These are phyloP conservation scores for Polypterus senegalus DNA, from an alignment of 2,113 vertebrate species.

Conservation along the genomic window DNA sequence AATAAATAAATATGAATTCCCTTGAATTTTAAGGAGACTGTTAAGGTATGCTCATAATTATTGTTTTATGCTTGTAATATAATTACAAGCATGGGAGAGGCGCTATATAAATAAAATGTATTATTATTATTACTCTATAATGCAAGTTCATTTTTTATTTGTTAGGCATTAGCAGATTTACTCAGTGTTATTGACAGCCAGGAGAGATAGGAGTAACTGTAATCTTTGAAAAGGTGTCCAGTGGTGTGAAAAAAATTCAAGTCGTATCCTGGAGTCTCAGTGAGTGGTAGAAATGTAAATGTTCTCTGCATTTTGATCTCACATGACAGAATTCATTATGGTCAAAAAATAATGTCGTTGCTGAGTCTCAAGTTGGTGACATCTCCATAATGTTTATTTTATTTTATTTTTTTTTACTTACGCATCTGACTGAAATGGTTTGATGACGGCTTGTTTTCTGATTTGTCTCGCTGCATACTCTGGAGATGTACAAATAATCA, in stretches of 20 bases:
- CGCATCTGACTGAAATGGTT: constrained; percentile 19
- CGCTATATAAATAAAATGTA: no score
- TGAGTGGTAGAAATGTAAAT: constrained; percentile 54
- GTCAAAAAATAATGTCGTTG: constrained; percentile 48
- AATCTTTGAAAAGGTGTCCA: constrained; percentile 56
- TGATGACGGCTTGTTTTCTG: background rate
- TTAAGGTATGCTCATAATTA: no score
- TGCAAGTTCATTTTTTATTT: background rate
- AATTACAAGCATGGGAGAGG: no score
- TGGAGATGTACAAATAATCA: no score
- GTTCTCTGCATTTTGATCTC: constrained; percentile 47
- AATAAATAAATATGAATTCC: no score
- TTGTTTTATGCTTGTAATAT: no score
- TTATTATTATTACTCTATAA: no score
- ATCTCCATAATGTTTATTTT: constrained; percentile 44
- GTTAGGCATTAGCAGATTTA: constrained; percentile 27
- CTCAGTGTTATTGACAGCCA: constrained; percentile 52
- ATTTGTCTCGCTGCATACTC: no score
- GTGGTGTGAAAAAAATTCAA: constrained; percentile 52
- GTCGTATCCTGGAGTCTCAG: constrained; percentile 44
- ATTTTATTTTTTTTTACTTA: constrained; percentile 31
- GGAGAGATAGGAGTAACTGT: constrained; percentile 49
- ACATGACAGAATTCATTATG: constrained; percentile 62
- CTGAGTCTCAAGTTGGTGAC: constrained; percentile 41
- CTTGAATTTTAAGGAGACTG: no score